Evolutionary conservation across 2,113 vertebrate genomes (phyloP).

Genomic region (Cyanocitta stelleri): DNA sequence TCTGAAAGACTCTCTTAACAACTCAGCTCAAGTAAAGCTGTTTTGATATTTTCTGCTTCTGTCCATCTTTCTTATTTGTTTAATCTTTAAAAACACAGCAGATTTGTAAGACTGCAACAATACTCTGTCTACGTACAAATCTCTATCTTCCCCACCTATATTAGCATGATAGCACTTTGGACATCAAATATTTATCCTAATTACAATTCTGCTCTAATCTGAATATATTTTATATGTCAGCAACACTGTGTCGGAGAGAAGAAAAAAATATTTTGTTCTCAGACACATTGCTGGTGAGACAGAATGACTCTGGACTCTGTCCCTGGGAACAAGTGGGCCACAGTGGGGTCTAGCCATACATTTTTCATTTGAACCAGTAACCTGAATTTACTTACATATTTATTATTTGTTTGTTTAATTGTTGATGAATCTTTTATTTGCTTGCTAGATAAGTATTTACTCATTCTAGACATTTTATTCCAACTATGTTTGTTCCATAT

Average conservation of each 20-base stretch:
- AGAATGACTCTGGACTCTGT: background rate
- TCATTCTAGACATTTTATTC: background rate
- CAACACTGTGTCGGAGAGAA: background rate
- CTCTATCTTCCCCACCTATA: background rate
- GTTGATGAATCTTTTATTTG: background rate
- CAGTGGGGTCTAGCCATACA: background rate
- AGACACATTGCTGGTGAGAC: background rate
- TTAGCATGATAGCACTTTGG: slow-evolving; percentile 27
- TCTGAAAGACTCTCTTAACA: slow-evolving; percentile 31
- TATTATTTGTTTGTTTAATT: background rate
- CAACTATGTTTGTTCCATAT: background rate
- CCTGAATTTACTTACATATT: background rate
- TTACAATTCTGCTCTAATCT: slow-evolving; percentile 35
- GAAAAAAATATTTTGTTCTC: background rate
- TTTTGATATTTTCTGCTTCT: slow-evolving; percentile 6
- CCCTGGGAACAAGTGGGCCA: background rate
- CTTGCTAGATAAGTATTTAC: background rate
- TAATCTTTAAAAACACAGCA: slow-evolving; percentile 21
- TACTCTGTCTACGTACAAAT: background rate
- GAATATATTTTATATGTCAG: slow-evolving; percentile 43
- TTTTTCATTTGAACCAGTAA: background rate
- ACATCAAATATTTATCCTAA: slow-evolving; percentile 62
- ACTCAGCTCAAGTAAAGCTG: background rate
- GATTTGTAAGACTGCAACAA: background rate
- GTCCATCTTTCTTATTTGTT: slow-evolving; percentile 9